A percentile compares a stretch with the other conserved stretches of the same genome.
phyloP scores from a whole-genome alignment of 1,140 invertebrate genomes.

The Calephelis nemesis region DNA sequence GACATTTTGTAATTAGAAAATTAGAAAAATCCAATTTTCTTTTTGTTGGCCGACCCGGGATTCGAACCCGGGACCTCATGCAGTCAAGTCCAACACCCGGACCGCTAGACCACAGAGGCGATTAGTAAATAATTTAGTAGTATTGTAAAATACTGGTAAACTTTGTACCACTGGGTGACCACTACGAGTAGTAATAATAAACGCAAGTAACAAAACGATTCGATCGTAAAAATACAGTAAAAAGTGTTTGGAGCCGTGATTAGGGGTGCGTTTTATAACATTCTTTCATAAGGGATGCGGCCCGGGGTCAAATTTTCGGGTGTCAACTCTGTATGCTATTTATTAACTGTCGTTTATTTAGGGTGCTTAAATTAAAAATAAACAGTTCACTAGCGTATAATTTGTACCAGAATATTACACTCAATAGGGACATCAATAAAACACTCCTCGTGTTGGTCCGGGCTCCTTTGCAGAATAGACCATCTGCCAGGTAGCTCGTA shows the following conservation, averaged over 20 bases:
- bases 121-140: no score
- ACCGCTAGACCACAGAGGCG: no score
- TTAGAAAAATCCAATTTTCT: no score
- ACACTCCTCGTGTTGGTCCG: no score
- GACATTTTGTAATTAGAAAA: no score
- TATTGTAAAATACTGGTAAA: no score
- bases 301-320: slow-evolving; percentile 48
- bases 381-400: slow-evolving; percentile 29
- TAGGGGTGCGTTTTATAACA: slow-evolving; percentile 50
- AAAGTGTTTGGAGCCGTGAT: slow-evolving; percentile 49
- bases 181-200: neutral
- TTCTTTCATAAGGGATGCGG: slow-evolving; percentile 43
- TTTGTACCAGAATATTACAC: neutral
- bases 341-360: slow-evolving; percentile 11
- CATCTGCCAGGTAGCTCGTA: no score
- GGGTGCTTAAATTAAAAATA: neutral
- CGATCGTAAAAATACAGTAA: neutral
- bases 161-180: neutral
- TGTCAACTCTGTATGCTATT: slow-evolving; percentile 34
- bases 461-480: no score
- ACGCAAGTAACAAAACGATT: neutral
- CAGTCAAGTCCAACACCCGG: no score
- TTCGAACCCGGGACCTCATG: no score
- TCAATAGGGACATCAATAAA: no score
- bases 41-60: no score